These are phyloP conservation scores for Cliona cf. orientalis DNA, from an alignment of 37 sponge, comb jelly and placozoan species.

Conservation along the genomic window DNA sequence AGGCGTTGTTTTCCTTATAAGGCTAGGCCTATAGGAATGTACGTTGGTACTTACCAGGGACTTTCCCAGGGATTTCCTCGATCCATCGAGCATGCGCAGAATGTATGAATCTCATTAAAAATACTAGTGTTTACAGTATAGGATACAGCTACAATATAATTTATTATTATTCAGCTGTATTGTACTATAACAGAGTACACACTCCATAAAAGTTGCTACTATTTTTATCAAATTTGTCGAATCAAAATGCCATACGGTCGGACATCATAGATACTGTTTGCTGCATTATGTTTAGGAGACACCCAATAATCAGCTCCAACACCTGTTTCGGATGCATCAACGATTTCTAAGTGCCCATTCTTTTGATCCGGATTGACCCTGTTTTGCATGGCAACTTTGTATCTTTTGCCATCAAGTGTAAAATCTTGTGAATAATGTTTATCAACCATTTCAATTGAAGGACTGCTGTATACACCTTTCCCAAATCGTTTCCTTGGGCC, in stretches of 20 bases:
- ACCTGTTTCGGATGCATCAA: slow-evolving; percentile 18
- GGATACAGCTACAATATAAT: no score
- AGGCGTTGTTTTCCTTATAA: no score
- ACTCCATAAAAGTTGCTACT: no score
- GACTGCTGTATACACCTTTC: slow-evolving; percentile 37
- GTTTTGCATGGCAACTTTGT: slow-evolving; percentile 26
- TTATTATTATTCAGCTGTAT: no score
- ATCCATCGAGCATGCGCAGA: no score
- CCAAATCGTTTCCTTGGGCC: slow-evolving; percentile 16
- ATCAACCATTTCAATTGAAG: slow-evolving; percentile 5
- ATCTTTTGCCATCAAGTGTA: slow-evolving; percentile 13
- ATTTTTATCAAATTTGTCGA: no score
- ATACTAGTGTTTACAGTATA: no score
- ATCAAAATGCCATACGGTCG: slow-evolving; percentile 33
- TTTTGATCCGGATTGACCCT: slow-evolving; percentile 29
- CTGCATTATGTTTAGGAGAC: slow-evolving; percentile 26
- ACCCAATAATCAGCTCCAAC: slow-evolving; percentile 55
- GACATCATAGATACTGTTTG: slow-evolving; percentile 2
- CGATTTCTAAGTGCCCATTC: slow-evolving; percentile 2
- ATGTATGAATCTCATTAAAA: no score
- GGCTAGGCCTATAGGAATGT: no score
- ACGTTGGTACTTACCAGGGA: no score
- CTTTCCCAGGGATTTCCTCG: no score
- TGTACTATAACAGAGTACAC: no score
- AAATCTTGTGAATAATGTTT: slow-evolving; percentile 14